Evolutionary conservation across 2,797 vertebrate genomes (phyloP).

Genomic region (Tokudaia muenninki): DNA sequence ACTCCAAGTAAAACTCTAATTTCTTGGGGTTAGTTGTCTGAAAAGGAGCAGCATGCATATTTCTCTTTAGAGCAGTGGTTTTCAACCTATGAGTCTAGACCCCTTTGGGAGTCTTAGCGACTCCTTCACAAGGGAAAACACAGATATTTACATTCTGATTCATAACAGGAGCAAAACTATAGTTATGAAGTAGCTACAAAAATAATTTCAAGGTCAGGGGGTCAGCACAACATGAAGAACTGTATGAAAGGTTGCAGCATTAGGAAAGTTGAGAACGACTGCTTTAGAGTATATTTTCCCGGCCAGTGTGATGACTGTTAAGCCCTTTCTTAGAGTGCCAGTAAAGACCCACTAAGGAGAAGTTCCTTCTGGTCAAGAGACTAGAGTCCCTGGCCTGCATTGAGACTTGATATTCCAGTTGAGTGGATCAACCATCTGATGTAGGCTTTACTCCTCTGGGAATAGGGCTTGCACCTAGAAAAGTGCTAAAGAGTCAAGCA

Average conservation of each 20-base stretch:
- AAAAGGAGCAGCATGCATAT: accelerated
- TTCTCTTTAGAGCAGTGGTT: neutral
- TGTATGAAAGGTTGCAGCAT: neutral
- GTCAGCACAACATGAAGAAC: neutral
- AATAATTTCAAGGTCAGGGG: neutral
- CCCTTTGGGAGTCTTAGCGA: neutral
- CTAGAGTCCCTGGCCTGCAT: neutral
- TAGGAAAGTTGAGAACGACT: neutral
- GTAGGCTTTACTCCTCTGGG: neutral
- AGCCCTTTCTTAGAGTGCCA: neutral
- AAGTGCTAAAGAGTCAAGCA: neutral
- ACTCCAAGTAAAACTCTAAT: neutral
- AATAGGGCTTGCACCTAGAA: neutral
- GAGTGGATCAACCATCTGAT: no score
- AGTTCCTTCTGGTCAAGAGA: neutral
- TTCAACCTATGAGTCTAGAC: neutral
- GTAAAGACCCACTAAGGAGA: neutral
- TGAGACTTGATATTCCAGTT: neutral
- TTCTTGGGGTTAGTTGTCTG: neutral
- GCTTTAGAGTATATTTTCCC: neutral
- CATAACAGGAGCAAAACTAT: neutral
- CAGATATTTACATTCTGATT: neutral
- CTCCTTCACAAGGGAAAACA: neutral
- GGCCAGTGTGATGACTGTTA: neutral
- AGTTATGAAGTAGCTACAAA: neutral